Percentiles rank a stretch among this genome's conserved stretches.
Conservation (phyloP, 1,140 invertebrate genomes). For the Heliconius melpomene region DNA sequence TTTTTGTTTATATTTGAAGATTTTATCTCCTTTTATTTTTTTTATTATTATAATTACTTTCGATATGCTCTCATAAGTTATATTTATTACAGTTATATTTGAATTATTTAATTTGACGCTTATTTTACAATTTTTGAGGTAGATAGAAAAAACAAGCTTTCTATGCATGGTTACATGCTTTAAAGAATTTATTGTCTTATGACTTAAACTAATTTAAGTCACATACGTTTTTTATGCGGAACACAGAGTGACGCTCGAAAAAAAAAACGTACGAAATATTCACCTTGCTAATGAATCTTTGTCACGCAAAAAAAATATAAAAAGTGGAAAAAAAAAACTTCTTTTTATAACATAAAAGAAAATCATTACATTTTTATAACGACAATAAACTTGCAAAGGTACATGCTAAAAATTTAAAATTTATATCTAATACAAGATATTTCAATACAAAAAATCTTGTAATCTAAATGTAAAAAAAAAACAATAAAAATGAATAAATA, state of each 20-base stretch:
- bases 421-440: background rate
- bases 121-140: no score
- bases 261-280: background rate
- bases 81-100: no score
- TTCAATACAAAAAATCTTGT: background rate
- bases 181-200: no score
- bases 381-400: background rate
- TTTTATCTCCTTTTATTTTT: no score
- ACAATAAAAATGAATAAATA: conserved; percentile 18
- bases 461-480: background rate
- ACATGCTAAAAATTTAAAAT: background rate
- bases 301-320: background rate
- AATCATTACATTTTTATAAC: background rate
- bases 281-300: background rate
- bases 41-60: no score
- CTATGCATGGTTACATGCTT: no score
- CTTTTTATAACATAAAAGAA: conserved; percentile 1
- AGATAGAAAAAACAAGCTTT: no score
- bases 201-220: no score
- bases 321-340: background rate
- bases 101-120: no score
- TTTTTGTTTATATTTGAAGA: no score
- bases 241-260: background rate
- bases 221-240: no score
- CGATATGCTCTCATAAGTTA: no score